phyloP scores from a whole-genome alignment of 2,888 invertebrate species.

The Chelonus formosanus region DNA sequence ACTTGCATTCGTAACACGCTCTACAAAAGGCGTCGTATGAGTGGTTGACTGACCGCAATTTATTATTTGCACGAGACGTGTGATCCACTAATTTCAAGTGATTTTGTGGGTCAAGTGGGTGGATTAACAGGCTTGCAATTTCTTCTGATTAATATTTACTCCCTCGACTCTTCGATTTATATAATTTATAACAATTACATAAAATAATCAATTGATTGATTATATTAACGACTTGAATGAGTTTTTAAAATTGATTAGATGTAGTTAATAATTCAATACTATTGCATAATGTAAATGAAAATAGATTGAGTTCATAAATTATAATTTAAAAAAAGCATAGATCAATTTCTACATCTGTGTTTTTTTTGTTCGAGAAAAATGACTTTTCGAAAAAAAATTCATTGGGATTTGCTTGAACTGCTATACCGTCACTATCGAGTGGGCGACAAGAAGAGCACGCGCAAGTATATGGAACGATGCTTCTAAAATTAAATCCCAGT shows the following conservation, averaged over 20 bases:
- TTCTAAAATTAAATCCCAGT: slow-evolving; percentile 63
- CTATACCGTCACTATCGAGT: slow-evolving; percentile 5
- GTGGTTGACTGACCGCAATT: slow-evolving; percentile 32
- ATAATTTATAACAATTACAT: too few species aligned
- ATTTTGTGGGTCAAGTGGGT: slow-evolving; percentile 30
- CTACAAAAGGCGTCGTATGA: slow-evolving; percentile 13
- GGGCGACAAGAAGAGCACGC: slow-evolving; percentile 27
- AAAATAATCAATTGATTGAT: too few species aligned
- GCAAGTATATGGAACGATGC: slow-evolving; percentile 63
- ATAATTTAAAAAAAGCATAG: too few species aligned
- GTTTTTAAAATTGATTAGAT: too few species aligned
- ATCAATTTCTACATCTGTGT: too few species aligned
- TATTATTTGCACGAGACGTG: slow-evolving; percentile 6
- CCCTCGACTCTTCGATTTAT: too few species aligned
- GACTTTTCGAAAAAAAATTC: slow-evolving; percentile 9
- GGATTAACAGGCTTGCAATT: neutral
- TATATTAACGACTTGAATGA: too few species aligned
- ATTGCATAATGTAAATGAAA: too few species aligned
- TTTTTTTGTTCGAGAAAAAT: too few species aligned
- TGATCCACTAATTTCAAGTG: slow-evolving; percentile 22
- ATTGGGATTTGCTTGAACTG: slow-evolving; percentile 1
- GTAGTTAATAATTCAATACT: too few species aligned
- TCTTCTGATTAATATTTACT: slow-evolving; percentile 9
- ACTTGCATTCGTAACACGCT: slow-evolving; percentile 15
- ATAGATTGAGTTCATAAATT: neutral